Evolutionary conservation across 2,797 vertebrate species (phyloP).

Genomic region (Bradypodion pumilum): DNA sequence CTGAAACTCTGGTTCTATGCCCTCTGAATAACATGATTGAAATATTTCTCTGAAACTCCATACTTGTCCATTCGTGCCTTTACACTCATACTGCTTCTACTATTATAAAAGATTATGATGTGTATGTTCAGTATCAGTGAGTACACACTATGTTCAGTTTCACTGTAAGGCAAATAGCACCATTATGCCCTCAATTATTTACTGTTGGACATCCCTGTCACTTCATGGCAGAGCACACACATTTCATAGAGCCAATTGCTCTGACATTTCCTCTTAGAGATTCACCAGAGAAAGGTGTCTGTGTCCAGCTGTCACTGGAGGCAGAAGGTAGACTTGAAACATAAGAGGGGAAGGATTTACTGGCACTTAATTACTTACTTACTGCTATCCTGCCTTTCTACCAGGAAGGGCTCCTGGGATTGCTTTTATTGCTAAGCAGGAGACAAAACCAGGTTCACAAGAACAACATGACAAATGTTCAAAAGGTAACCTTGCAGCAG

Average conservation of each 20-base stretch:
- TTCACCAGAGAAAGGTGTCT: slow-evolving; percentile 61
- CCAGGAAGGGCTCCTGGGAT: background rate
- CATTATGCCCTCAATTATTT: slow-evolving; percentile 7
- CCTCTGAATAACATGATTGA: background rate
- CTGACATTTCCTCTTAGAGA: slow-evolving; percentile 48
- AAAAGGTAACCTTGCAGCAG: slow-evolving; percentile 17
- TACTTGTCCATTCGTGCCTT: background rate
- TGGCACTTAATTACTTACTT: no score
- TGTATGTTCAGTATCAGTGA: background rate
- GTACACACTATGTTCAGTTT: background rate
- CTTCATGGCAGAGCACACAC: background rate
- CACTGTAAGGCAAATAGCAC: background rate
- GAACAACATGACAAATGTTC: slow-evolving; percentile 15
- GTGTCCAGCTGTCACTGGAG: slow-evolving; percentile 60
- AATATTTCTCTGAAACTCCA: background rate
- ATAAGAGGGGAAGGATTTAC: background rate
- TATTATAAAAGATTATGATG: no score
- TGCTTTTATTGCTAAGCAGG: slow-evolving; percentile 39
- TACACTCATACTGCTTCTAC: no score
- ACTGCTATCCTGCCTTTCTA: no score
- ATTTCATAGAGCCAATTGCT: slow-evolving; percentile 25
- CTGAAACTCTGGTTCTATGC: background rate
- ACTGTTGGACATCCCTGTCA: background rate
- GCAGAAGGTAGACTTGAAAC: slow-evolving; percentile 55
- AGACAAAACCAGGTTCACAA: slow-evolving; percentile 5